phyloP scores from a whole-genome alignment of 1,140 invertebrate genomes.

The Drosophila equinoxialis region DNA sequence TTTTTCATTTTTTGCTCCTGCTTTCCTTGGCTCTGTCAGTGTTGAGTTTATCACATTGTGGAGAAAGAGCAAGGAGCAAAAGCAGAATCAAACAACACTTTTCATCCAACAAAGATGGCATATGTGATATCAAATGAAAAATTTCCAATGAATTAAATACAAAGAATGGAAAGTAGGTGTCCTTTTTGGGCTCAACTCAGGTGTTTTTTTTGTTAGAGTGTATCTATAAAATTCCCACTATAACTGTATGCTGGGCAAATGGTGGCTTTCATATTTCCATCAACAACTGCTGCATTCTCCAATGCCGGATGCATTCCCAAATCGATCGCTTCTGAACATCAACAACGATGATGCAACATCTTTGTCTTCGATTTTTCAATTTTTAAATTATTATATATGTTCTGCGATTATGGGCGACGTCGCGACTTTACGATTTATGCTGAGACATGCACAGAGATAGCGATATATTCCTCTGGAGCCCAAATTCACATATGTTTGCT shows the following conservation, averaged over 20 bases:
- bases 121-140: conserved; percentile 22
- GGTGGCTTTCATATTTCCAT: conserved; percentile 54
- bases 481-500: conserved; percentile 54
- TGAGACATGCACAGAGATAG: conserved; percentile 20
- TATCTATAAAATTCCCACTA: conserved; percentile 24
- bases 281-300: conserved; percentile 33
- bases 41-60: conserved; percentile 8
- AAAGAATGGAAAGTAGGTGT: conserved; percentile 54
- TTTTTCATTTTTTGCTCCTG: conserved; percentile 51
- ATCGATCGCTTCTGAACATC: conserved; percentile 31
- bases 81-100: conserved; percentile 47
- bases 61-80: not conserved
- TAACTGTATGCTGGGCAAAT: conserved; percentile 51
- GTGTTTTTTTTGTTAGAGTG: conserved; percentile 5
- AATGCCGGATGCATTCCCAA: conserved; percentile 53
- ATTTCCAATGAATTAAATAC: conserved; percentile 29
- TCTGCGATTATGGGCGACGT: conserved; percentile 64
- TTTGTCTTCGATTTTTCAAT: conserved; percentile 28
- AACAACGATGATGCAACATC: conserved; percentile 59
- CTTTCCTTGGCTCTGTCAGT: conserved; percentile 21
- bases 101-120: conserved; percentile 37
- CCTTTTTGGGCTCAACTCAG: conserved; percentile 35
- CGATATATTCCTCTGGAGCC: conserved; percentile 17
- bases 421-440: conserved; percentile 50
- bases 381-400: conserved; percentile 55